Evolutionary conservation across 2,113 vertebrate genomes (phyloP).

Genomic region (Numenius arquata): DNA sequence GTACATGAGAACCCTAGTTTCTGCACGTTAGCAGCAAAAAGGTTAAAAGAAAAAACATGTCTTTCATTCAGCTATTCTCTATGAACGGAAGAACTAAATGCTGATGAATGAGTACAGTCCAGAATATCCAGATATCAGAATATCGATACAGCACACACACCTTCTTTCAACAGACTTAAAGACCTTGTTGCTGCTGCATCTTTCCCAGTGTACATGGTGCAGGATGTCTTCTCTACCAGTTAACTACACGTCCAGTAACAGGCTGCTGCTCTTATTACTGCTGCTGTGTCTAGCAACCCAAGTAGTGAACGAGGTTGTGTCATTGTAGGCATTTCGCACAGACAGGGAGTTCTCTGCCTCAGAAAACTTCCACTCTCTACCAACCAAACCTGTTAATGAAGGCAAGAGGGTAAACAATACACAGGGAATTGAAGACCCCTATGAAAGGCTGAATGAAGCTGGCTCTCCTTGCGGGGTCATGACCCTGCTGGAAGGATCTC

Average conservation of each 20-base stretch:
- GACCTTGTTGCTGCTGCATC: not conserved
- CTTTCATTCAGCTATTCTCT: not conserved
- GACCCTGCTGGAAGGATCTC: not conserved
- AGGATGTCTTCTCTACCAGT: not conserved
- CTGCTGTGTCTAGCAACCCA: not conserved
- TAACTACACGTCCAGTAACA: not conserved
- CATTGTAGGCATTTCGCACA: not conserved
- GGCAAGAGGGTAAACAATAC: not conserved
- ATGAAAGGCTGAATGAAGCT: not conserved
- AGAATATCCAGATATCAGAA: not conserved
- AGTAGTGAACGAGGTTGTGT: not conserved
- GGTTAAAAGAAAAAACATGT: not conserved
- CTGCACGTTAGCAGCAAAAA: slow-evolving; percentile 30
- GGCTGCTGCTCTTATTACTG: not conserved
- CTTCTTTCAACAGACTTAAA: not conserved
- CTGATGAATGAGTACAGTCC: not conserved
- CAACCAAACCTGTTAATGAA: not conserved
- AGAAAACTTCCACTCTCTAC: not conserved
- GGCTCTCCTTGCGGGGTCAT: not conserved
- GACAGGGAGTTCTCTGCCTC: not conserved
- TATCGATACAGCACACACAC: not conserved
- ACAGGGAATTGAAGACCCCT: not conserved
- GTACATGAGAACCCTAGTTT: not conserved
- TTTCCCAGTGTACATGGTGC: not conserved
- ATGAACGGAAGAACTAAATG: not conserved